Evolutionary conservation across 2,113 vertebrate species (phyloP), one percentile per base, ranked within the genome.

Genomic region (Cryptotis parvus): DNA sequence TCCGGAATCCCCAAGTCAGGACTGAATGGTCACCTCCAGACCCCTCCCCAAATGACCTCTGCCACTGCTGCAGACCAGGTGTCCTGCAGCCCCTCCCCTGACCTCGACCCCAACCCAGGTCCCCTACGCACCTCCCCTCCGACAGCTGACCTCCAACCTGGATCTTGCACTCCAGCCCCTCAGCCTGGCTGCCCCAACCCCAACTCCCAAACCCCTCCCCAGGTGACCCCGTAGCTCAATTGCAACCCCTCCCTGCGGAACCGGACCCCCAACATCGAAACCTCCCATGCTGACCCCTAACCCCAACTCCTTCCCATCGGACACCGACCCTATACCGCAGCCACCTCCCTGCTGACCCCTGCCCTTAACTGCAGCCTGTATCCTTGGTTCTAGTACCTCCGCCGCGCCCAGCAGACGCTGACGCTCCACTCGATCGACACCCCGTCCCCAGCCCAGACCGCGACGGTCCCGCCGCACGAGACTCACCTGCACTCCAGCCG

Each of bases 401-500:
- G 45, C 45, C 45, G 10, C 45, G 45, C 18, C 55, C 18, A 18
- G 55, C 22, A 20, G 55, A 58, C 55, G 18, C 55, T 20, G 55
- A 58, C 55, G 22, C 55, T 20, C 22, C 20, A 6, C 55, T 20
- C 18, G 55, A 6, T 18, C 55, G 55, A 58, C 18, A 58, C 22
- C 18, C 22, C 45, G 45, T 49, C 45, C 45, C 45, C 45, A 9
- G 45, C 45, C 45, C 55, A 18, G 55, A 58, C 16, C 55, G 22
- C 55, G 18, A 58, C 55, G 22, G 22, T 58, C 55, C 18, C 20
- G 8, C 55, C 55, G 27, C 63, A 65, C 63, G 63, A 65, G 29
- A 12, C 82, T 78, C 69, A 93, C 94, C 94, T 90, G 88, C 37
- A 1, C 26, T 74, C n/a, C 0, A 20, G 76, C 68, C 45, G 33